Percentiles rank a stretch among this genome's conserved stretches.
Conservation (phyloP, 2,888 invertebrate genomes). For the Hirtodrosophila duncani region DNA sequence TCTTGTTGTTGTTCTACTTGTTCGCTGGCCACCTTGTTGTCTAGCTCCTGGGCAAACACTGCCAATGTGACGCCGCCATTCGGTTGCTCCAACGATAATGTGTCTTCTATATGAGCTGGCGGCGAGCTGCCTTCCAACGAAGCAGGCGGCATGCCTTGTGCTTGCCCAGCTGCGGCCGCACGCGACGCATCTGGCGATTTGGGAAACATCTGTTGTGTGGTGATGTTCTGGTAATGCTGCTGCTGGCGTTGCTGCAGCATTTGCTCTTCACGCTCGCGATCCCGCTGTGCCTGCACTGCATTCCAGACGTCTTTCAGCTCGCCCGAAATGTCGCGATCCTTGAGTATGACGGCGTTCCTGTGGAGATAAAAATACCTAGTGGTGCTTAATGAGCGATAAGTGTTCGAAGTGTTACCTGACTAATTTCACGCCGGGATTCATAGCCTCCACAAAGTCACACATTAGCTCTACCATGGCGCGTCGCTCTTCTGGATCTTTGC, state of each 20-base stretch:
- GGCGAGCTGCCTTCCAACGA: slow-evolving; percentile 35
- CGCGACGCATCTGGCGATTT: slow-evolving; percentile 60
- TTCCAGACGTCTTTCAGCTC: slow-evolving; percentile 87
- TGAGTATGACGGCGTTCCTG: slow-evolving; percentile 81
- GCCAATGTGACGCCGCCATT: slow-evolving; percentile 57
- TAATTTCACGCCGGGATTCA: slow-evolving; percentile 83
- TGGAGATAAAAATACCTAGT: neutral
- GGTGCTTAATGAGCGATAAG: too few species aligned
- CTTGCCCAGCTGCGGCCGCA: slow-evolving; percentile 44
- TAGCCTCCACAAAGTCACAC: slow-evolving; percentile 86
- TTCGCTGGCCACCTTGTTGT: slow-evolving; percentile 60
- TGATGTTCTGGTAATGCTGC: slow-evolving; percentile 75
- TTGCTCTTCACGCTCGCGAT: slow-evolving; percentile 77
- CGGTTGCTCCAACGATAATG: slow-evolving; percentile 41
- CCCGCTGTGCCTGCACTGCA: slow-evolving; percentile 81
- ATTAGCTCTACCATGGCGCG: slow-evolving; percentile 84
- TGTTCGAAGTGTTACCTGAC: slow-evolving; percentile 79
- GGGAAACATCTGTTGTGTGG: slow-evolving; percentile 75
- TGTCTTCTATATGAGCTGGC: slow-evolving; percentile 45
- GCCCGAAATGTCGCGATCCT: slow-evolving; percentile 85
- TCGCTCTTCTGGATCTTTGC: slow-evolving; percentile 83
- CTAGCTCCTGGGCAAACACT: slow-evolving; percentile 65
- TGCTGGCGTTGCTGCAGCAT: slow-evolving; percentile 76
- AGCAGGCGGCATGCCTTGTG: too few species aligned
- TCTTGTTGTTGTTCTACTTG: slow-evolving; percentile 39